These are phyloP conservation scores for Prosapia bicincta DNA, from an alignment of 2,888 invertebrate genomes.

Conservation along the genomic window DNA sequence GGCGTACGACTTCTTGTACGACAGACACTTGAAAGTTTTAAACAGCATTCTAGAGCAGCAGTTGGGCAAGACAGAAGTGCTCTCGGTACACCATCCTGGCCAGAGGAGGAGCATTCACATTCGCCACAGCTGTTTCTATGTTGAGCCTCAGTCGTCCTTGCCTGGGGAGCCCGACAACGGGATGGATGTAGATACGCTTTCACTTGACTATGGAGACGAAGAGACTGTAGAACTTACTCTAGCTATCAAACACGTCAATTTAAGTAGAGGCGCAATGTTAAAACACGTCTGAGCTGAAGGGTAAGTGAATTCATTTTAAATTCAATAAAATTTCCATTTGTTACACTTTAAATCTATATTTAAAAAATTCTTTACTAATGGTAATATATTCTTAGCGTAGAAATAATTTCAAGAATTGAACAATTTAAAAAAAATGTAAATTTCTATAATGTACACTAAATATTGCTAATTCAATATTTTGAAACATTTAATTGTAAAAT, in stretches of 20 bases:
- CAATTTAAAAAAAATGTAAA: no score
- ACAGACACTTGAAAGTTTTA: neutral
- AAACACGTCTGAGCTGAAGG: neutral
- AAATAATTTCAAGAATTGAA: no score
- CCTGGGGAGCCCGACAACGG: neutral
- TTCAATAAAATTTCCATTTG: no score
- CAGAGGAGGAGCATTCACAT: neutral
- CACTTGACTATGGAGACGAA: neutral
- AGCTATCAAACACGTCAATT: neutral
- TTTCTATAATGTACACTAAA: no score
- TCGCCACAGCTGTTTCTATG: neutral
- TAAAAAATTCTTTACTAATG: no score
- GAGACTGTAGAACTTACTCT: neutral
- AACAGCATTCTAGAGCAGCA: neutral
- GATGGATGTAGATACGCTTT: neutral
- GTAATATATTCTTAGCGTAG: no score
- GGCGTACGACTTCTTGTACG: neutral
- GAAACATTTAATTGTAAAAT: no score
- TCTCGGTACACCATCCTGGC: neutral
- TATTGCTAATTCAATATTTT: no score
- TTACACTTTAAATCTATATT: no score
- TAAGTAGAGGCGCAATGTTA: neutral
- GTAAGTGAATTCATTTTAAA: no score
- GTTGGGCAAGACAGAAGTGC: neutral
- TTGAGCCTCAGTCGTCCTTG: neutral